These are phyloP conservation scores for Acanthurus leucopareius DNA, from an alignment of 2,797 vertebrate genomes.

Conservation along the genomic window DNA sequence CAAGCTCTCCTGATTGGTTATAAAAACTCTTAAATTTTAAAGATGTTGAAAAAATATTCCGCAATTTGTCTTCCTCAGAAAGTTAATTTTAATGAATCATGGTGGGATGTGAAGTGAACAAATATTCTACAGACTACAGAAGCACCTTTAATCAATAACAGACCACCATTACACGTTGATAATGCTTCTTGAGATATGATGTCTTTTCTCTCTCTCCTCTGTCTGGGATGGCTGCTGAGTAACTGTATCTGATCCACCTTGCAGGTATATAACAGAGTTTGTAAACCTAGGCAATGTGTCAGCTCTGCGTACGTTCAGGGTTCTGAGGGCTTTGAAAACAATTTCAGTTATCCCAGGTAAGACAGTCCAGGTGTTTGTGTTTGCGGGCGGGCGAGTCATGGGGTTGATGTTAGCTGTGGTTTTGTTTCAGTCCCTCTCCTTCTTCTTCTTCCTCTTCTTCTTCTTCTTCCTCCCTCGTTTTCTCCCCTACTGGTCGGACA, in stretches of 20 bases:
- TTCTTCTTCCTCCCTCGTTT: too few relatives aligned
- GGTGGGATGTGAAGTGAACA: neutral
- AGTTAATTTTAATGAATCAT: slow-evolving; percentile 9
- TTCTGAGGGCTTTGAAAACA: slow-evolving; percentile 99
- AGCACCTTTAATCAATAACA: slow-evolving; percentile 18
- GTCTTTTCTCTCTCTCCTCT: slow-evolving; percentile 64
- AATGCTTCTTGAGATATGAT: slow-evolving; percentile 39
- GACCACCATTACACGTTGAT: slow-evolving; percentile 18
- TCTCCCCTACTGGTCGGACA: slow-evolving; percentile 83
- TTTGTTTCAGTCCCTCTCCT: slow-evolving; percentile 74
- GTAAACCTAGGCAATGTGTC: slow-evolving; percentile 99
- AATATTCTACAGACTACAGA: neutral
- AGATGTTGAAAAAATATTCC: neutral
- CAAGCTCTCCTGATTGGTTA: neutral
- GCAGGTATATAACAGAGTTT: slow-evolving; percentile 99
- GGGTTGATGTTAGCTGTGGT: slow-evolving; percentile 96
- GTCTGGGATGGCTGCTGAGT: slow-evolving; percentile 78
- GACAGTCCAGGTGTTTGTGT: slow-evolving; percentile 82
- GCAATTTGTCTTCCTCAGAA: too few relatives aligned
- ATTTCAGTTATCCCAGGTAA: slow-evolving; percentile 98
- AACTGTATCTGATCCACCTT: slow-evolving; percentile 97
- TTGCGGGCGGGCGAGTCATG: slow-evolving; percentile 87
- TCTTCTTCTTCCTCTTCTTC: too few relatives aligned
- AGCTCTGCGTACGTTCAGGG: slow-evolving; percentile 98
- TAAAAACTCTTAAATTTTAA: neutral